Evolutionary conservation across 1,140 invertebrate species (phyloP).

Genomic region (Hyphantria cunea): DNA sequence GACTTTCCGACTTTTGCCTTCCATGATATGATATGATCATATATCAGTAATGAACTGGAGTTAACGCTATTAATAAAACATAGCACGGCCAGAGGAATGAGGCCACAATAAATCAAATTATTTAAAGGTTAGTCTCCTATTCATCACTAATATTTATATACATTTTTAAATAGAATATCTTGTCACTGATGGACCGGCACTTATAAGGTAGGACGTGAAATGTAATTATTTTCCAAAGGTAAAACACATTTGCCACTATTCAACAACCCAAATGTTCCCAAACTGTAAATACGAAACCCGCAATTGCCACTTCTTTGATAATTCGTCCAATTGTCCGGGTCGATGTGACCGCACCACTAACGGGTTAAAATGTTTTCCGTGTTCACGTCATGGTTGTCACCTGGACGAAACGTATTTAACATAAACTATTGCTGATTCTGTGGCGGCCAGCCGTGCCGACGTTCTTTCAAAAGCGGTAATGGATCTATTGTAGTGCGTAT

Average conservation of each 20-base stretch:
- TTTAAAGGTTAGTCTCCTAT: no score
- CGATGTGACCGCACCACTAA: conserved; percentile 38
- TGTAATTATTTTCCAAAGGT: no score
- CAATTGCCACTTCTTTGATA: conserved; percentile 21
- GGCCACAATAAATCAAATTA: no score
- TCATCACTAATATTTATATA: no score
- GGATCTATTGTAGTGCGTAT: conserved; percentile 21
- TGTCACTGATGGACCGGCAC: no score
- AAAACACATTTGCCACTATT: background rate
- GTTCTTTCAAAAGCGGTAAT: conserved; percentile 22
- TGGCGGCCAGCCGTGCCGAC: conserved; percentile 8
- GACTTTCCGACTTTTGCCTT: no score
- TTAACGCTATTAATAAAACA: no score
- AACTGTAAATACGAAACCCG: background rate
- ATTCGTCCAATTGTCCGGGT: conserved; percentile 20
- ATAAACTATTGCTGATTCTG: conserved; percentile 31
- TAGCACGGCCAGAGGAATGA: no score
- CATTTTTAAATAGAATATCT: no score
- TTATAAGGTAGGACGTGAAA: no score
- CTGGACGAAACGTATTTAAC: conserved; percentile 33
- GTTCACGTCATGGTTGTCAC: conserved; percentile 42
- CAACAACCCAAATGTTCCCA: background rate
- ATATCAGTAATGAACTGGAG: no score
- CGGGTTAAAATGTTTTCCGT: conserved; percentile 63
- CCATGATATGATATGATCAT: no score